These are phyloP conservation scores for Xenopus borealis DNA, from an alignment of 2,113 vertebrate genomes.

Conservation along the genomic window DNA sequence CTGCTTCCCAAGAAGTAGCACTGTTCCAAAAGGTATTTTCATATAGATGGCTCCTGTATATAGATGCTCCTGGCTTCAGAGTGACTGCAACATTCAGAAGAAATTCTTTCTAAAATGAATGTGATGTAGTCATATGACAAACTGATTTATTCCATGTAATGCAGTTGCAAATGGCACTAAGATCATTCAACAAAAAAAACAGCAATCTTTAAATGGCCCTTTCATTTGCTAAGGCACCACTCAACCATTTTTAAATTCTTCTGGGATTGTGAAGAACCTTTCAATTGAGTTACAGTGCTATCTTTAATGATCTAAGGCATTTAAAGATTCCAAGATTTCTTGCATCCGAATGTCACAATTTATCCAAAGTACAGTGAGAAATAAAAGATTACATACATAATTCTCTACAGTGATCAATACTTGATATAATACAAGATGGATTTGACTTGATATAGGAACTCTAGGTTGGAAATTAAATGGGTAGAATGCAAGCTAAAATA, in stretches of 20 bases:
- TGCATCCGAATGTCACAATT: slow-evolving; percentile 18
- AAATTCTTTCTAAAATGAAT: no score
- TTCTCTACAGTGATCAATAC: slow-evolving; percentile 15
- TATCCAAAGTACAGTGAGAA: background rate
- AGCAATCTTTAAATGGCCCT: slow-evolving; percentile 19
- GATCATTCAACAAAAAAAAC: slow-evolving; percentile 18
- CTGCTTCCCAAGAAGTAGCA: no score
- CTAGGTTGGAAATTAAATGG: no score
- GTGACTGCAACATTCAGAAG: no score
- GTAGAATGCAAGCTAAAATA: no score
- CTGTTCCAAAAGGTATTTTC: no score
- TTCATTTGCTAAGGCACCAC: slow-evolving; percentile 28
- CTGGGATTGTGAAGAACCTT: slow-evolving; percentile 12
- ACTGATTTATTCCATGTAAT: background rate
- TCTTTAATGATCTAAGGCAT: slow-evolving; percentile 24
- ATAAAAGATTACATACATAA: background rate
- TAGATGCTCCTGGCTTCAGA: no score
- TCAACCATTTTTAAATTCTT: slow-evolving; percentile 12
- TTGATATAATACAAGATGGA: slow-evolving; percentile 11
- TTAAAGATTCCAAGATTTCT: slow-evolving; percentile 15
- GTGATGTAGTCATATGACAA: no score
- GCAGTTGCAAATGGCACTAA: slow-evolving; percentile 13
- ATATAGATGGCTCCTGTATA: no score
- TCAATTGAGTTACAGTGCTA: slow-evolving; percentile 34
- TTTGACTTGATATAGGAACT: background rate